Percentiles rank a stretch among this genome's conserved stretches.
Conservation (phyloP, 1,140 invertebrate genomes). For the Heliconius himera region DNA sequence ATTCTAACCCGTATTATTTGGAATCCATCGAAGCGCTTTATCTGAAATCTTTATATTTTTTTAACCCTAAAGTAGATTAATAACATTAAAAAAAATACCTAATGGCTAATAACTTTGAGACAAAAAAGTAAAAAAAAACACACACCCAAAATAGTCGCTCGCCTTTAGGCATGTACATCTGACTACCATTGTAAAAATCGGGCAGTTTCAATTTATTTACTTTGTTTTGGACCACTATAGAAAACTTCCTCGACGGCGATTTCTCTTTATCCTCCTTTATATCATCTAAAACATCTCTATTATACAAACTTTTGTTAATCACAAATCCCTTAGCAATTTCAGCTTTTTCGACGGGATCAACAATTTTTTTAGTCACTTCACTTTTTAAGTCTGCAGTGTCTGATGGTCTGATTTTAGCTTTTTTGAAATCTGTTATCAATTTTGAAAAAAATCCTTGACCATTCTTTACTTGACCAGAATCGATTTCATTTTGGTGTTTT, state of each 20-base stretch:
- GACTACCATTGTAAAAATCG: conserved; percentile 59
- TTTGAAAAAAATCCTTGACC: conserved; percentile 52
- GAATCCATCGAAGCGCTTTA: background rate
- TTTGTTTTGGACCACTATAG: conserved; percentile 52
- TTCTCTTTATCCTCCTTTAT: conserved; percentile 17
- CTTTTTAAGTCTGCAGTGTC: conserved; percentile 32
- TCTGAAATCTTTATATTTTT: background rate
- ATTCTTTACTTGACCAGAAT: background rate
- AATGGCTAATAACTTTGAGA: background rate
- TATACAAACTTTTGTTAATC: conserved; percentile 23
- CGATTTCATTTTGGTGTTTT: conserved; percentile 34
- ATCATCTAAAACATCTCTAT: conserved; percentile 25
- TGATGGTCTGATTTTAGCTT: conserved; percentile 46
- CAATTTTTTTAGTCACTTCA: conserved; percentile 39
- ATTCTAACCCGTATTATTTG: too few species aligned
- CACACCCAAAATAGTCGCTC: conserved; percentile 71
- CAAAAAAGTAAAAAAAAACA: conserved; percentile 20
- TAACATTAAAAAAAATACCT: too few species aligned
- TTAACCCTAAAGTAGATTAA: background rate
- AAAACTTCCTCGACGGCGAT: conserved; percentile 46
- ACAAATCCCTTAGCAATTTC: conserved; percentile 33
- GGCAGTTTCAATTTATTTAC: conserved; percentile 58
- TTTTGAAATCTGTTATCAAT: conserved; percentile 61
- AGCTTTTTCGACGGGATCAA: conserved; percentile 34
- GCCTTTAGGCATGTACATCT: conserved; percentile 70